These are phyloP conservation scores for Microctenopoma stevenorrisi DNA, from an alignment of 2,797 vertebrate genomes.

Conservation along the genomic window DNA sequence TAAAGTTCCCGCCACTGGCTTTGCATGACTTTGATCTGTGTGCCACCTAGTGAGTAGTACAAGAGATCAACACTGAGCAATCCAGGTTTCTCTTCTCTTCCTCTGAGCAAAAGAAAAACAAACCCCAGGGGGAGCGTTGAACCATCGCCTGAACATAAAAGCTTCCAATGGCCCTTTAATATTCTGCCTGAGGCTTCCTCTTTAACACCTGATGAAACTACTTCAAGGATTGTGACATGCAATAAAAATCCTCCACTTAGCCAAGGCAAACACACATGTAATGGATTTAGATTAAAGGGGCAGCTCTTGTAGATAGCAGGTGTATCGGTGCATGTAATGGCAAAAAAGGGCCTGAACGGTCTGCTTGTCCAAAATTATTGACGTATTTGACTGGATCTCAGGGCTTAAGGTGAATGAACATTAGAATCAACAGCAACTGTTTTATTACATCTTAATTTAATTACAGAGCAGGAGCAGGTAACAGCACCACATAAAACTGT, in stretches of 20 bases:
- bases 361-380: constrained; percentile 13
- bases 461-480: constrained; percentile 11
- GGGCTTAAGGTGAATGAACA: constrained; percentile 17
- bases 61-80: constrained; percentile 41
- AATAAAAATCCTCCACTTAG: constrained; percentile 26
- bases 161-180: constrained; percentile 66
- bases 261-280: constrained; percentile 12
- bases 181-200: constrained; percentile 60
- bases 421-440: background rate
- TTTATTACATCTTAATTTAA: constrained; percentile 11
- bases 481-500: background rate
- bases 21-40: constrained; percentile 70
- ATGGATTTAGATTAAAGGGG: constrained; percentile 25
- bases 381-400: constrained; percentile 12
- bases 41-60: constrained; percentile 72
- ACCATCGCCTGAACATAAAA: constrained; percentile 64
- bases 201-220: constrained; percentile 53
- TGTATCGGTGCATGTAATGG: constrained; percentile 27
- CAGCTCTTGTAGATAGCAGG: constrained; percentile 13
- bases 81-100: constrained; percentile 37
- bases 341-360: background rate
- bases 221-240: constrained; percentile 29
- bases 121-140: constrained; percentile 39
- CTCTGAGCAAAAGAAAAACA: constrained; percentile 61
- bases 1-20: constrained; percentile 20